Evolutionary conservation across 2,113 vertebrate species (phyloP).

Genomic region (Daboia siamensis): DNA sequence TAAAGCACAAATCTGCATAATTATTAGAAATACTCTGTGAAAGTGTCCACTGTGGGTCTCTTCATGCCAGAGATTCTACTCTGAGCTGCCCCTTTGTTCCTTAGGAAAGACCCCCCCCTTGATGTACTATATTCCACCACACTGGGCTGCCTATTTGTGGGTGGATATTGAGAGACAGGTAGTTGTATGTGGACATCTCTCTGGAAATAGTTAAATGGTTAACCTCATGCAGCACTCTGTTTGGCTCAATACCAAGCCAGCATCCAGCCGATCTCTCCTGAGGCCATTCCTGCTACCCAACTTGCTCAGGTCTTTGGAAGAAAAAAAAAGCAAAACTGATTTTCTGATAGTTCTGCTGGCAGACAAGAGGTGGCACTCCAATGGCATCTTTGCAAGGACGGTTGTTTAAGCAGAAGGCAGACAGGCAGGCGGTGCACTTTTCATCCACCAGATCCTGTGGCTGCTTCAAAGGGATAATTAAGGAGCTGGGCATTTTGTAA

Average conservation of each 20-base stretch:
- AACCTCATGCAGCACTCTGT: background rate
- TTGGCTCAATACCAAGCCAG: background rate
- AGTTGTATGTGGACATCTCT: background rate
- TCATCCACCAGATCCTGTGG: background rate
- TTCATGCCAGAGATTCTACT: background rate
- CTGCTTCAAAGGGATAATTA: background rate
- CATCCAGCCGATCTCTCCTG: background rate
- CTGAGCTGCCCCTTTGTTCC: background rate
- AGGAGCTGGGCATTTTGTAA: background rate
- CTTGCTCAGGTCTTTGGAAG: background rate
- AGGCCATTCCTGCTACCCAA: background rate
- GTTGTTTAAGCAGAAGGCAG: background rate
- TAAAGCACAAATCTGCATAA: no score
- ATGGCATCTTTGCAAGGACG: background rate
- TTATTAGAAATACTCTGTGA: background rate
- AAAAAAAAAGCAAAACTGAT: background rate
- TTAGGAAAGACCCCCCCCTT: background rate
- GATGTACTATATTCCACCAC: background rate
- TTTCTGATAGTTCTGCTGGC: background rate
- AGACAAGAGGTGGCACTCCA: background rate
- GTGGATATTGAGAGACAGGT: background rate
- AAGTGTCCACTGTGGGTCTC: background rate
- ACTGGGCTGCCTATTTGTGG: background rate
- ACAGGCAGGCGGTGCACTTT: background rate
- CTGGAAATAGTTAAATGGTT: background rate